phyloP scores from a whole-genome alignment of 2,888 invertebrate species.

The Plemyria rubiginata region DNA sequence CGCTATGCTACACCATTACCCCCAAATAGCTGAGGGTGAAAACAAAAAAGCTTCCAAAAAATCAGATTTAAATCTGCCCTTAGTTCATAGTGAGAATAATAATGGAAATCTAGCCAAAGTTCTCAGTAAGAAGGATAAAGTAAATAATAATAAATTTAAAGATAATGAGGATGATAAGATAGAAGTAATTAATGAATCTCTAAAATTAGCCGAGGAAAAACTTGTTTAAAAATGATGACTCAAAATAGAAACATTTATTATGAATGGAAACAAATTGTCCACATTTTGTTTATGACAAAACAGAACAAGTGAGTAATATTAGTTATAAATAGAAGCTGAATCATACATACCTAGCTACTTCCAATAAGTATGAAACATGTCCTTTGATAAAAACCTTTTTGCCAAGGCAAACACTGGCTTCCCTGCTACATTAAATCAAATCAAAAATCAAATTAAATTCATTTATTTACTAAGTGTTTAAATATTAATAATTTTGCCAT shows the following conservation, averaged over 20 bases:
- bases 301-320: neutral
- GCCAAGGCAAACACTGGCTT: too few relatives aligned
- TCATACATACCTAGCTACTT: too few relatives aligned
- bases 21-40: constrained; percentile 65
- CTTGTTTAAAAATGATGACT: constrained; percentile 66
- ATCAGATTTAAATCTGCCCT: constrained; percentile 62
- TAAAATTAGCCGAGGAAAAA: constrained; percentile 78
- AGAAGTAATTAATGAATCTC: constrained; percentile 64
- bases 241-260: constrained; percentile 1
- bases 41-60: constrained; percentile 55
- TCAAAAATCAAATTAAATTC: too few relatives aligned
- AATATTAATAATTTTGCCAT: too few relatives aligned
- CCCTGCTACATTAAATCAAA: too few relatives aligned
- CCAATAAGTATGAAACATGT: neutral
- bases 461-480: too few relatives aligned
- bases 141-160: constrained; percentile 67
- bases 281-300: constrained; percentile 3
- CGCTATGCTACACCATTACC: constrained; percentile 78
- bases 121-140: constrained; percentile 57
- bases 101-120: constrained; percentile 52
- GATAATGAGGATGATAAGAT: constrained; percentile 53
- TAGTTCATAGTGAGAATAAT: constrained; percentile 63
- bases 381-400: neutral
- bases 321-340: neutral
- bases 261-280: neutral